These are phyloP conservation scores for Hydropsyche tenuis DNA, from an alignment of 1,140 invertebrate species.

Conservation along the genomic window DNA sequence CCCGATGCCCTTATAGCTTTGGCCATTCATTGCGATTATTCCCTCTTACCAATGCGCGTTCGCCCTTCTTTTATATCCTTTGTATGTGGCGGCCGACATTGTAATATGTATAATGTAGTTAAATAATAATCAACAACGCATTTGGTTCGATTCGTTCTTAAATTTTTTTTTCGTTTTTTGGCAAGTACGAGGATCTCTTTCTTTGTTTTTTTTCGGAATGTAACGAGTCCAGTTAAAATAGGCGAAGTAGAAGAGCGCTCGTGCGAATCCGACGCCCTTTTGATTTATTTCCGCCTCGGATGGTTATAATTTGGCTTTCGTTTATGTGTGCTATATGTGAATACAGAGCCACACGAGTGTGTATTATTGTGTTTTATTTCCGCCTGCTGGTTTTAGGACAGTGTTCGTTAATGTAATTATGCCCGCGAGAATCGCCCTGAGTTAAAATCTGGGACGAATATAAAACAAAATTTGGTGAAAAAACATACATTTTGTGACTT, in stretches of 20 bases:
- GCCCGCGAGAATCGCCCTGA: slow-evolving; percentile 31
- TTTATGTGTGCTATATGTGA: not conserved
- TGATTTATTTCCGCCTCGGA: slow-evolving; percentile 21
- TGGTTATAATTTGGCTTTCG: slow-evolving; percentile 33
- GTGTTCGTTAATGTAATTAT: slow-evolving; percentile 47
- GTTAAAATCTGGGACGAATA: slow-evolving; percentile 24
- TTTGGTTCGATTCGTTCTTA: slow-evolving; percentile 17
- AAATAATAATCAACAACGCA: slow-evolving; percentile 3
- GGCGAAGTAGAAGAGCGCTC: not conserved
- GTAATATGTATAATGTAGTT: not conserved
- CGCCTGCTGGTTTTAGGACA: slow-evolving; percentile 17
- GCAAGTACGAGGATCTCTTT: slow-evolving; percentile 1
- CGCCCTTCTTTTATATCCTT: not conserved
- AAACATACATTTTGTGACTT: slow-evolving; percentile 1
- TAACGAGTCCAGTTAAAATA: slow-evolving; percentile 34
- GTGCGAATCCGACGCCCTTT: not conserved
- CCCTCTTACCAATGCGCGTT: not conserved
- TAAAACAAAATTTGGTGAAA: slow-evolving; percentile 7
- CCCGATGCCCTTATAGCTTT: not conserved
- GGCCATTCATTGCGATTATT: not conserved
- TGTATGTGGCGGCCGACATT: no score
- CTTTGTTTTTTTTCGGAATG: not conserved
- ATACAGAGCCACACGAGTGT: not conserved
- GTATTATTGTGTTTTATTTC: slow-evolving; percentile 32
- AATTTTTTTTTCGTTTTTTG: slow-evolving; percentile 6